Conservation (phyloP, 2,888 invertebrate genomes). For the Nasonovia ribisnigri region DNA sequence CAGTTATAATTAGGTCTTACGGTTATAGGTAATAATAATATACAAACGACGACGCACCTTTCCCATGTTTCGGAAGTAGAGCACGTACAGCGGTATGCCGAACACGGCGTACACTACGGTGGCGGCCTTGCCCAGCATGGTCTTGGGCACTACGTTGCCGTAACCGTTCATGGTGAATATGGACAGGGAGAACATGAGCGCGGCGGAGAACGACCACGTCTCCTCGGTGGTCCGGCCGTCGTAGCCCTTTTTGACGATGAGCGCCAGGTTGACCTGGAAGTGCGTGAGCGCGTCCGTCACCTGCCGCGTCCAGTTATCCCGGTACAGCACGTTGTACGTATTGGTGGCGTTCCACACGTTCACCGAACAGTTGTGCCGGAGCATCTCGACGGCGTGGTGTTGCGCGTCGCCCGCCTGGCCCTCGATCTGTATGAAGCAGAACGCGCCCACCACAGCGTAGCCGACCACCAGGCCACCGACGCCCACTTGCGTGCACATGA, state of each 20-base stretch:
- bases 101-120: conserved; percentile 89
- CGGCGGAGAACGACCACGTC: conserved; percentile 89
- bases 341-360: conserved; percentile 79
- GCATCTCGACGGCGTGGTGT: conserved; percentile 70
- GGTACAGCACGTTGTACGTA: conserved; percentile 79
- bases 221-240: conserved; percentile 78
- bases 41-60: conserved; percentile 70
- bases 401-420: conserved; percentile 71
- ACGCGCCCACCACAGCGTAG: conserved; percentile 88
- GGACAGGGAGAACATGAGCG: conserved; percentile 88
- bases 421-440: conserved; percentile 85
- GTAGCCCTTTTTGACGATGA: conserved; percentile 79
- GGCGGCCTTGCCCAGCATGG: conserved; percentile 84
- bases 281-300: conserved; percentile 76
- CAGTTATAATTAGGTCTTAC: too few species aligned
- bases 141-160: conserved; percentile 87
- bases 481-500: conserved; percentile 93
- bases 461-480: conserved; percentile 89
- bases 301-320: conserved; percentile 75
- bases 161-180: conserved; percentile 94
- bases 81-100: conserved; percentile 87
- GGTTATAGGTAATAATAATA: background rate
- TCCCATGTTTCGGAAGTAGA: conserved; percentile 92
- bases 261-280: conserved; percentile 80
- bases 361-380: conserved; percentile 75